Percentiles rank a stretch among this genome's conserved stretches.
Conservation (phyloP, 2,888 invertebrate genomes). For the Escarpia spicata region DNA sequence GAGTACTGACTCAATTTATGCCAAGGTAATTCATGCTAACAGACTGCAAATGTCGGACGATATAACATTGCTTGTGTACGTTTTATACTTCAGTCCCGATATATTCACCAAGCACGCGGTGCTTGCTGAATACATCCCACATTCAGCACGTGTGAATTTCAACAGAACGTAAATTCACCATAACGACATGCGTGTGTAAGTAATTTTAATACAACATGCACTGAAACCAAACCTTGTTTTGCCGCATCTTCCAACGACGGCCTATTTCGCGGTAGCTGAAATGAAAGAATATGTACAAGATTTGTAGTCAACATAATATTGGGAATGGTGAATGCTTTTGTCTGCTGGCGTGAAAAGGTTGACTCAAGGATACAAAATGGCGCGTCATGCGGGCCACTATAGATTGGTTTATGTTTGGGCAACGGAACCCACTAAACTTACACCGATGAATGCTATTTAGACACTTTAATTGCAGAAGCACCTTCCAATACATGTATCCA, state of each 20-base stretch:
- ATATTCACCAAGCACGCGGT: too few relatives aligned
- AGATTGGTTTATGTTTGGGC: neutral
- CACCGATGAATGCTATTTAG: neutral
- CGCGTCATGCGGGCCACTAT: neutral
- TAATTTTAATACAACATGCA: neutral
- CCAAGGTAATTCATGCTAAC: too few relatives aligned
- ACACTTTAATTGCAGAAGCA: neutral
- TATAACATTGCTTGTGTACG: too few relatives aligned
- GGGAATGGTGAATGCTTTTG: neutral
- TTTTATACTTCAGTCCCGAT: too few relatives aligned
- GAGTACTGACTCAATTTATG: too few relatives aligned
- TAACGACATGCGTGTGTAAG: neutral
- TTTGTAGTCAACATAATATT: neutral
- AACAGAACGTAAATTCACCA: too few relatives aligned
- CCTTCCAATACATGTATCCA: too few relatives aligned
- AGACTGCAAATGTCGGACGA: too few relatives aligned
- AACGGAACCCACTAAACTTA: neutral
- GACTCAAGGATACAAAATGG: neutral
- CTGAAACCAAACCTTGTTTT: neutral
- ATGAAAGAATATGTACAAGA: neutral
- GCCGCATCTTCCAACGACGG: neutral
- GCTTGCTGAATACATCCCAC: neutral
- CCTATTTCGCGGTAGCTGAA: neutral
- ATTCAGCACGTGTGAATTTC: too few relatives aligned
- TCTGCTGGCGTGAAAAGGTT: neutral